phyloP scores from a whole-genome alignment of 2,888 invertebrate genomes.

The Hecatera dysodea region DNA sequence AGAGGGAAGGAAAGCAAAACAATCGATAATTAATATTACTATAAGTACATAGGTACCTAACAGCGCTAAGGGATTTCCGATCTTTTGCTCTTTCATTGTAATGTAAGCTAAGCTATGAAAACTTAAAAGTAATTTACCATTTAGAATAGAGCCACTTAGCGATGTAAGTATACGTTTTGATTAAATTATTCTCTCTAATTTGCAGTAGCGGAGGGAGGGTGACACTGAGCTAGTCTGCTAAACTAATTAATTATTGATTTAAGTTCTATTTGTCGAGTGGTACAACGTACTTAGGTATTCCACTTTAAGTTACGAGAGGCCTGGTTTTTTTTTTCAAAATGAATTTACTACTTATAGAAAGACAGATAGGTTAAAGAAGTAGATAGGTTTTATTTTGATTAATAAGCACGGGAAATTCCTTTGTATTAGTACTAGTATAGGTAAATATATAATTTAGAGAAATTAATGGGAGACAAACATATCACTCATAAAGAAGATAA shows the following conservation, averaged over 20 bases:
- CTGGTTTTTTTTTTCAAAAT: not conserved
- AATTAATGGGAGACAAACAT: not conserved
- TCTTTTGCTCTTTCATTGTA: conserved; percentile 6
- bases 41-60: too few relatives aligned
- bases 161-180: not conserved
- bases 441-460: not conserved
- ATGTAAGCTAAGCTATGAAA: not conserved
- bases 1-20: conserved; percentile 19
- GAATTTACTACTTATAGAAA: too few relatives aligned
- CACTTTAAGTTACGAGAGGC: not conserved
- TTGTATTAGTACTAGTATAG: not conserved
- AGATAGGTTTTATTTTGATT: too few relatives aligned
- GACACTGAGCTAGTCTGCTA: not conserved
- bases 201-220: not conserved
- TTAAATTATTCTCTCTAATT: conserved; percentile 17
- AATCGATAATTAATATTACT: conserved; percentile 17
- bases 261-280: not conserved
- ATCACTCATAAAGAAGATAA: not conserved
- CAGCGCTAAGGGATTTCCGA: conserved; percentile 15
- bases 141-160: conserved; percentile 10
- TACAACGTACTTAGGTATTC: not conserved
- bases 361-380: too few relatives aligned
- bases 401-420: not conserved
- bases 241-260: not conserved
- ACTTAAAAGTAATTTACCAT: conserved; percentile 8